These are phyloP conservation scores for Suricata suricatta DNA, from an alignment of 2,113 vertebrate species.

Conservation along the genomic window DNA sequence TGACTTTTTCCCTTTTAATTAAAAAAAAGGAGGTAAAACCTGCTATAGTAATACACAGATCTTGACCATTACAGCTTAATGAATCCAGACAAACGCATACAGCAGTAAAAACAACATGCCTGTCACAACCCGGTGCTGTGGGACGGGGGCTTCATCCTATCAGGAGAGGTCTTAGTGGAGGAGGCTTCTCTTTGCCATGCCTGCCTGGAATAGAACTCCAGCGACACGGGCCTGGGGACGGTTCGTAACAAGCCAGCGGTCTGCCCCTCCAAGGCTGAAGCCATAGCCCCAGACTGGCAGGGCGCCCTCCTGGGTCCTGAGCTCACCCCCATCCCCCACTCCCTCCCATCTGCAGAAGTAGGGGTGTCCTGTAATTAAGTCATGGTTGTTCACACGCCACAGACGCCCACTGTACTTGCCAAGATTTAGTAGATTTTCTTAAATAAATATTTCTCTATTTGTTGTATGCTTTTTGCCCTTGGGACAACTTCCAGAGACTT, in stretches of 20 bases:
- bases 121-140: not conserved
- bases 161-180: rapidly evolving
- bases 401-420: not conserved
- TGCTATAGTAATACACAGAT: not conserved
- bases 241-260: not conserved
- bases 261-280: not conserved
- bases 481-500: not conserved
- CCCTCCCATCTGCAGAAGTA: not conserved
- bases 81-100: not conserved
- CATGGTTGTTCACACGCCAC: not conserved
- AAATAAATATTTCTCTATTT: not conserved
- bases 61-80: not conserved
- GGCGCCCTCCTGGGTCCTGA: not conserved
- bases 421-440: not conserved
- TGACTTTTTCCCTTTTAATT: not conserved
- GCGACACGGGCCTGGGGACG: no score
- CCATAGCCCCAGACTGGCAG: not conserved
- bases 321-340: no score
- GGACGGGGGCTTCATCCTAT: not conserved
- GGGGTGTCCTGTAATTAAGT: not conserved
- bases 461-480: not conserved
- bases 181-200: not conserved
- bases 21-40: not conserved
- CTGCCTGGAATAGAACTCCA: not conserved
- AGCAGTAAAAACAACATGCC: not conserved